Evolutionary conservation across 2,888 invertebrate genomes (phyloP).

Genomic region (Platypus cylindrus): DNA sequence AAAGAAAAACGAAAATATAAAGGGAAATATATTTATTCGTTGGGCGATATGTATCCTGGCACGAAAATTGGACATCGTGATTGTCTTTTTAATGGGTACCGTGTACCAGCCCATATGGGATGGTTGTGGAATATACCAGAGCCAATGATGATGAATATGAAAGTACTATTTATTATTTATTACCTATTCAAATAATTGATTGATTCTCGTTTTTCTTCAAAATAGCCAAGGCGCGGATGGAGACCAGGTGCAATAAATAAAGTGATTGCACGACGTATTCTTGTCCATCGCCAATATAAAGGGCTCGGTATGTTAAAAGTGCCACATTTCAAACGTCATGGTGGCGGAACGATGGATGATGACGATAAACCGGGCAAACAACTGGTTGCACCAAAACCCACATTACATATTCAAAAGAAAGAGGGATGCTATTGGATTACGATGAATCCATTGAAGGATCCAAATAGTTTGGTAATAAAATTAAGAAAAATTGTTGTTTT

Average conservation of each 20-base stretch:
- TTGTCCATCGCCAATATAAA: slow-evolving; percentile 25
- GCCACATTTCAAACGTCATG: slow-evolving; percentile 21
- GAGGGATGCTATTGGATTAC: slow-evolving; percentile 53
- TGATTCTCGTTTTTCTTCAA: too few relatives aligned
- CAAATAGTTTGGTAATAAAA: slow-evolving; percentile 36
- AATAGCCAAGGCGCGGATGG: slow-evolving; percentile 42
- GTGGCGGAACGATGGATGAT: slow-evolving; percentile 28
- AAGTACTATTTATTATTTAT: neutral
- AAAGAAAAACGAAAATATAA: slow-evolving; percentile 13
- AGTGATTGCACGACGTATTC: slow-evolving; percentile 31
- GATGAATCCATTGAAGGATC: slow-evolving; percentile 53
- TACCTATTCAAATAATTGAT: neutral
- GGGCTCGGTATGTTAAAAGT: slow-evolving; percentile 22
- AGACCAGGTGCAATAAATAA: slow-evolving; percentile 44
- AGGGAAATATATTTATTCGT: slow-evolving; percentile 21
- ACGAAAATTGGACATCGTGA: slow-evolving; percentile 42
- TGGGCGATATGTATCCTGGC: slow-evolving; percentile 37
- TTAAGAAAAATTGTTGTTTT: too few relatives aligned
- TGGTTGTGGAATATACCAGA: slow-evolving; percentile 48
- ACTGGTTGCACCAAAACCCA: slow-evolving; percentile 44
- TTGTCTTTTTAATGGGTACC: slow-evolving; percentile 39
- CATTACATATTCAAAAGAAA: slow-evolving; percentile 51
- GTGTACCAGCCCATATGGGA: slow-evolving; percentile 52
- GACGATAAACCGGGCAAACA: slow-evolving; percentile 37
- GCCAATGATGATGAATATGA: too few relatives aligned